These are phyloP conservation scores for Subacronicta megacephala DNA, from an alignment of 2,888 invertebrate species.

Conservation along the genomic window DNA sequence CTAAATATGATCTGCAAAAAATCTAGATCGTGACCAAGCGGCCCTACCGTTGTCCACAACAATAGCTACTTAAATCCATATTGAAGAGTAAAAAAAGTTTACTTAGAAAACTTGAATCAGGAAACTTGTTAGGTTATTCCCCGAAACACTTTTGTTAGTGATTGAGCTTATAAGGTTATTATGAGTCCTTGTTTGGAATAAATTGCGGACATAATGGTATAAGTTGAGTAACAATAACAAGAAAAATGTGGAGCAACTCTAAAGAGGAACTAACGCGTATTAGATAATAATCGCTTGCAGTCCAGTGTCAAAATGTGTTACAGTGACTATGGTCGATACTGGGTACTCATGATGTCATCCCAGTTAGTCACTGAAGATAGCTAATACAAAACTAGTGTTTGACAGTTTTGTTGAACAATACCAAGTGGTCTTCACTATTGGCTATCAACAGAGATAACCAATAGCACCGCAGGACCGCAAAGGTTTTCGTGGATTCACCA, in stretches of 20 bases:
- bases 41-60: constrained; percentile 19
- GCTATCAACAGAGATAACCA: no score
- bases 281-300: no score
- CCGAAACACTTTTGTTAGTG: background rate
- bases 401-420: no score
- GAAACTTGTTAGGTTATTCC: background rate
- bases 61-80: constrained; percentile 33
- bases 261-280: no score
- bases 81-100: constrained; percentile 14
- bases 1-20: constrained; percentile 9
- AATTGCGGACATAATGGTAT: no score
- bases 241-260: background rate
- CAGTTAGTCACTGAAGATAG: no score
- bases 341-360: no score
- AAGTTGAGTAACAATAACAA: background rate
- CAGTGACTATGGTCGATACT: no score
- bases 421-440: no score
- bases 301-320: no score
- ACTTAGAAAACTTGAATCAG: constrained; percentile 12
- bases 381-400: no score
- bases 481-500: background rate
- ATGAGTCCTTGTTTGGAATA: background rate
- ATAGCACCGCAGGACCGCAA: no score
- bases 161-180: background rate
- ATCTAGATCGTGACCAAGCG: constrained; percentile 31